Conservation (phyloP, 2,797 vertebrate species). For the Melanotaenia trifasciata region DNA sequence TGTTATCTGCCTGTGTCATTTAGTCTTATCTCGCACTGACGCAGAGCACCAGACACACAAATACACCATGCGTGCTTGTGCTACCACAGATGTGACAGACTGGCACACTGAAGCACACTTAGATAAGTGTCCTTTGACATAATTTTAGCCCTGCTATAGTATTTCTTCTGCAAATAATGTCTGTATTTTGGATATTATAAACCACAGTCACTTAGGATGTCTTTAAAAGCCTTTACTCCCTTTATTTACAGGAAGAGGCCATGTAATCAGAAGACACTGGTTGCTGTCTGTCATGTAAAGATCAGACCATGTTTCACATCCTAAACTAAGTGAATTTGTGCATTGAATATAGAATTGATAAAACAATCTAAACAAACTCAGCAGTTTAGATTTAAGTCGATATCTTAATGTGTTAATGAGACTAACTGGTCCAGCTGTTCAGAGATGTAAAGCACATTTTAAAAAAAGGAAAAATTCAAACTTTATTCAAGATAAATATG, state of each 20-base stretch:
- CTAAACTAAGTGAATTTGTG: neutral
- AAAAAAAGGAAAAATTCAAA: neutral
- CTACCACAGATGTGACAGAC: neutral
- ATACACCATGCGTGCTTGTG: constrained; percentile 23
- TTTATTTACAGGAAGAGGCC: constrained; percentile 7
- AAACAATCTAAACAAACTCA: too few relatives aligned
- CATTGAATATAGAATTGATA: neutral
- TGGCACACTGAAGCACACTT: constrained; percentile 8
- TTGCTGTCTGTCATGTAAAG: neutral
- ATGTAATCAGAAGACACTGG: constrained; percentile 10
- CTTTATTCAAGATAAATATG: neutral
- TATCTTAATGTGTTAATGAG: neutral
- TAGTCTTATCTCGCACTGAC: constrained; percentile 45
- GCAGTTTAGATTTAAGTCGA: neutral
- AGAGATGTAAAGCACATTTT: too few relatives aligned
- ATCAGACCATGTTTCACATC: neutral
- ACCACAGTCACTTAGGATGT: constrained; percentile 20
- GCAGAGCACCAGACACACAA: constrained; percentile 11
- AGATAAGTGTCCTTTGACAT: constrained; percentile 31
- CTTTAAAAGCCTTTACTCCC: constrained; percentile 7
- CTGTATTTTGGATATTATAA: constrained; percentile 34
- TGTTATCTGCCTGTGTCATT: constrained; percentile 32
- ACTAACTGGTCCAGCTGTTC: too few relatives aligned
- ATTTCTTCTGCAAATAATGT: constrained; percentile 36
- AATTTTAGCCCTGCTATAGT: constrained; percentile 12